Percentiles rank a stretch among this genome's conserved stretches.
phyloP scores from a whole-genome alignment of 2,888 invertebrate species.

The Stenodera caucasica region DNA sequence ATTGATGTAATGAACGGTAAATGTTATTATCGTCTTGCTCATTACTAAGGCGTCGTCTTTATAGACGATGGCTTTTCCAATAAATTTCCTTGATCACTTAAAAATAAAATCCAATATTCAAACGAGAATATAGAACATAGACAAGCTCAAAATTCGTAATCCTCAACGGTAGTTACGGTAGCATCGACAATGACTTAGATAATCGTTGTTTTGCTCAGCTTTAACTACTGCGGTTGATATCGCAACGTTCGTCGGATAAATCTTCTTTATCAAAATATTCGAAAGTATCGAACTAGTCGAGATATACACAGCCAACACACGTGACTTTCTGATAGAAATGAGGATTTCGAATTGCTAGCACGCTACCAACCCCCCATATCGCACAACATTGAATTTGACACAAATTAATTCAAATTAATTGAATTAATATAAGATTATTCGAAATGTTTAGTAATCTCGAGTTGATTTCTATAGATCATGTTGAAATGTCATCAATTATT shows the following conservation, averaged over 20 bases:
- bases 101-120: background rate
- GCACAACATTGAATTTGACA: too few species aligned
- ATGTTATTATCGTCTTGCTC: background rate
- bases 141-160: background rate
- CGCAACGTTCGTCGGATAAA: background rate
- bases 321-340: background rate
- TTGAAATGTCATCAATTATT: background rate
- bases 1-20: background rate
- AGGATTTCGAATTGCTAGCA: background rate
- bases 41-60: background rate
- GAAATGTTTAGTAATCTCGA: background rate
- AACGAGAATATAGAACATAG: background rate
- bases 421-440: too few species aligned
- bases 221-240: background rate
- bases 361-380: too few species aligned
- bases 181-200: background rate
- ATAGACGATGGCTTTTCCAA: background rate
- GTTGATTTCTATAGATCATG: too few species aligned
- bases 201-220: background rate
- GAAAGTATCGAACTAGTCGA: background rate
- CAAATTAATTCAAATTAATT: too few species aligned
- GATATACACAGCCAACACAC: background rate
- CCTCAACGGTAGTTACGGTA: background rate
- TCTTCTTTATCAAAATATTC: background rate
- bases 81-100: background rate